Evolutionary conservation across 53 echinoderm and acorn worm genomes (phyloP).

Genomic region (Henricia sp.): DNA sequence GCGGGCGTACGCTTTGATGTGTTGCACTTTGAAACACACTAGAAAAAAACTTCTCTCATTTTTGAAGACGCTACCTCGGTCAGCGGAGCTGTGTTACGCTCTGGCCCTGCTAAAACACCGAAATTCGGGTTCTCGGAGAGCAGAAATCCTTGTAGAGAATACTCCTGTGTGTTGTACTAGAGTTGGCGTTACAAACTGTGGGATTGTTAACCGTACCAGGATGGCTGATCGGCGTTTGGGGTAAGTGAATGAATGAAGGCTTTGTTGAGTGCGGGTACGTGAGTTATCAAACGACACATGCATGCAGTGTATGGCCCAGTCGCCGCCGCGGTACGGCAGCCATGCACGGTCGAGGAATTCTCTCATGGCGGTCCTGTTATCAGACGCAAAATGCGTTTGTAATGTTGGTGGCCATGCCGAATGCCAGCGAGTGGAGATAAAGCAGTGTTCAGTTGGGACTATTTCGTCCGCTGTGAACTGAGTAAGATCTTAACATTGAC

Average conservation of each 20-base stretch:
- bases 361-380: conserved; percentile 20
- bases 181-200: conserved; percentile 13
- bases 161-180: conserved; percentile 3
- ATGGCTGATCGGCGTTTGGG: conserved; percentile 39
- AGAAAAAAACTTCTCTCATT: conserved; percentile 65
- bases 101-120: background rate
- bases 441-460: background rate
- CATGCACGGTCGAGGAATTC: conserved; percentile 6
- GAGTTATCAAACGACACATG: conserved; percentile 7
- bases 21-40: conserved; percentile 87
- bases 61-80: conserved; percentile 51
- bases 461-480: background rate
- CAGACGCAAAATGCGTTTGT: conserved; percentile 10
- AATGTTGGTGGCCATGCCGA: background rate
- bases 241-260: conserved; percentile 54
- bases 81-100: conserved; percentile 22
- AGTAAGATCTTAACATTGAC: background rate
- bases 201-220: conserved; percentile 26
- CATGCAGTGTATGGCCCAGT: background rate
- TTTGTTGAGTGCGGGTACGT: conserved; percentile 33
- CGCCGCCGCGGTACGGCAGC: conserved; percentile 20
- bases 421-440: background rate
- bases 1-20: conserved; percentile 99
- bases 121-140: background rate
- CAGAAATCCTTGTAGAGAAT: conserved; percentile 19